Conservation (phyloP, 2,888 invertebrate genomes). For the Endotricha flammealis region DNA sequence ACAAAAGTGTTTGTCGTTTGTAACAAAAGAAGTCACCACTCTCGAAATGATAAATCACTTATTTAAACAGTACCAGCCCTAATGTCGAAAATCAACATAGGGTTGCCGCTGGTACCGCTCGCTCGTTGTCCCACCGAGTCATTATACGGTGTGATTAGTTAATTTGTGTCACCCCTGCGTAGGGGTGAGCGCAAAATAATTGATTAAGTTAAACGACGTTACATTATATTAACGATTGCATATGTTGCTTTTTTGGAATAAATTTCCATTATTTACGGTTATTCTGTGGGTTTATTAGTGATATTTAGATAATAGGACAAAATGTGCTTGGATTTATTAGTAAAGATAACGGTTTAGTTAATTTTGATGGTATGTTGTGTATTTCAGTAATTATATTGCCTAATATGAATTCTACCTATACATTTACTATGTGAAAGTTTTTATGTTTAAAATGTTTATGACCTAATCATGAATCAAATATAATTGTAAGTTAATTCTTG, state of each 20-base stretch:
- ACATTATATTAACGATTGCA: constrained; percentile 69
- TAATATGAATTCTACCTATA: too few relatives aligned
- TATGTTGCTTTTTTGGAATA: constrained; percentile 52
- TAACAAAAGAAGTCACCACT: constrained; percentile 46
- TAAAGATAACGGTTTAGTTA: too few relatives aligned
- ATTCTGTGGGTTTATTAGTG: constrained; percentile 29
- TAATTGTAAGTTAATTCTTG: too few relatives aligned
- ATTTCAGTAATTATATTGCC: too few relatives aligned
- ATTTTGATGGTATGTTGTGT: too few relatives aligned
- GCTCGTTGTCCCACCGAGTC: constrained; percentile 38
- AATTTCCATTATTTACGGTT: constrained; percentile 32
- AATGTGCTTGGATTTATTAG: neutral
- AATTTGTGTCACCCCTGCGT: constrained; percentile 53
- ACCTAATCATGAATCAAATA: too few relatives aligned
- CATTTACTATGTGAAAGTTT: too few relatives aligned
- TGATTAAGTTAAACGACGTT: constrained; percentile 70
- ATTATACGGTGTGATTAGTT: constrained; percentile 64
- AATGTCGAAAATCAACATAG: constrained; percentile 55
- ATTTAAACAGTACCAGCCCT: constrained; percentile 41
- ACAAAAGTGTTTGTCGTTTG: constrained; percentile 13
- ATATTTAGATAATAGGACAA: constrained; percentile 3
- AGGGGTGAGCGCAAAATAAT: constrained; percentile 43
- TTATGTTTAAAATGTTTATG: too few relatives aligned
- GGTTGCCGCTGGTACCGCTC: constrained; percentile 34
- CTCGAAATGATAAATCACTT: constrained; percentile 51